phyloP scores from a whole-genome alignment of 2,888 invertebrate genomes.

The Drosophila rubida region DNA sequence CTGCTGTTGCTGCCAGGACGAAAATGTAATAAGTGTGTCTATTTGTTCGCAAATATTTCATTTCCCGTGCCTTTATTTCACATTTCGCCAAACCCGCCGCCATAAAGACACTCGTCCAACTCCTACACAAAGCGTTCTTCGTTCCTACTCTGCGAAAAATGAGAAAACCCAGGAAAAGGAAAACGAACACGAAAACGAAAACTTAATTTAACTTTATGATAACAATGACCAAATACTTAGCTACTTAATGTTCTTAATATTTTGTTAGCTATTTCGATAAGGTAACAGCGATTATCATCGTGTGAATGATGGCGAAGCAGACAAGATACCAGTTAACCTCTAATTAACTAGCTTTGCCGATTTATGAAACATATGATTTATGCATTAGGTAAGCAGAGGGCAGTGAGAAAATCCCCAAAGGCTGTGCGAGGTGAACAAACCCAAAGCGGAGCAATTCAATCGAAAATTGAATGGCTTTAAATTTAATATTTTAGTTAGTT shows the following conservation, averaged over 20 bases:
- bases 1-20: constrained; percentile 41
- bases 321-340: constrained; percentile 1
- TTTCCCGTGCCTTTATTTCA: constrained; percentile 72
- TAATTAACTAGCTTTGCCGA: not conserved
- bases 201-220: constrained; percentile 55
- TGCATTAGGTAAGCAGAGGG: not conserved
- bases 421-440: not conserved
- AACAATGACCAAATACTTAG: constrained; percentile 46
- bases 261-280: constrained; percentile 3
- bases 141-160: constrained; percentile 18
- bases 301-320: not conserved
- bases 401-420: not conserved
- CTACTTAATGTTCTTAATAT: constrained; percentile 12
- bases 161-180: constrained; percentile 38
- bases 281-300: not conserved
- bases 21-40: constrained; percentile 80
- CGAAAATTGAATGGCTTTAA: not conserved
- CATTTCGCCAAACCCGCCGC: constrained; percentile 31
- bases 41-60: constrained; percentile 81
- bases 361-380: not conserved
- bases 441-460: not conserved
- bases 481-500: not conserved
- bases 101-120: constrained; percentile 26
- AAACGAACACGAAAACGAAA: constrained; percentile 31
- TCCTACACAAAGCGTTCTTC: constrained; percentile 38